These are phyloP conservation scores for Epinotia bilunana DNA, from an alignment of 2,888 invertebrate genomes.

Conservation along the genomic window DNA sequence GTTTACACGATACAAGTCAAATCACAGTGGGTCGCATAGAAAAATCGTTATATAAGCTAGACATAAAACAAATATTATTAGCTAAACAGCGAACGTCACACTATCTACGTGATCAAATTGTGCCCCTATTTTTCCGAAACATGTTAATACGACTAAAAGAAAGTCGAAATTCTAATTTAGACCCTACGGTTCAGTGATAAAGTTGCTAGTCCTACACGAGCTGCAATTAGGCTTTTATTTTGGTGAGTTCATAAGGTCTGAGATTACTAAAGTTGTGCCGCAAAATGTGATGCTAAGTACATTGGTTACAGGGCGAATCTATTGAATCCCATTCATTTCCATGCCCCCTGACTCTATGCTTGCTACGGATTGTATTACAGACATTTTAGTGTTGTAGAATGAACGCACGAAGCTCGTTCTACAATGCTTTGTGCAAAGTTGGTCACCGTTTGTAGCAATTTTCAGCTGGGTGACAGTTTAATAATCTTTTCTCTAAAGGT, in stretches of 20 bases:
- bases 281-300: slow-evolving; percentile 42
- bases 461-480: no score
- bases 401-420: not conserved
- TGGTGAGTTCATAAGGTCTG: slow-evolving; percentile 19
- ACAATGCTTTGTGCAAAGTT: not conserved
- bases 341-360: not conserved
- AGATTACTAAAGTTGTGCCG: slow-evolving; percentile 15
- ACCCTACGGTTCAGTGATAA: not conserved
- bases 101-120: slow-evolving; percentile 19
- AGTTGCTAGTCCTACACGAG: not conserved
- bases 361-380: not conserved
- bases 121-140: slow-evolving; percentile 33
- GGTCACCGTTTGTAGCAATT: no score
- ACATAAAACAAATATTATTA: slow-evolving; percentile 25
- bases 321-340: not conserved
- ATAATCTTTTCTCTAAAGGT: no score
- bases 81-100: slow-evolving; percentile 3
- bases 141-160: not conserved
- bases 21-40: slow-evolving; percentile 27
- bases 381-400: not conserved
- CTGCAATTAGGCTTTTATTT: slow-evolving; percentile 7
- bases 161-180: slow-evolving; percentile 6
- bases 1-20: slow-evolving; percentile 15
- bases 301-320: slow-evolving; percentile 1
- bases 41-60: slow-evolving; percentile 17